Percentiles rank a stretch among this genome's conserved stretches.
Conservation (phyloP, 2,797 vertebrate genomes). For the Chlorospingus semifuscus region DNA sequence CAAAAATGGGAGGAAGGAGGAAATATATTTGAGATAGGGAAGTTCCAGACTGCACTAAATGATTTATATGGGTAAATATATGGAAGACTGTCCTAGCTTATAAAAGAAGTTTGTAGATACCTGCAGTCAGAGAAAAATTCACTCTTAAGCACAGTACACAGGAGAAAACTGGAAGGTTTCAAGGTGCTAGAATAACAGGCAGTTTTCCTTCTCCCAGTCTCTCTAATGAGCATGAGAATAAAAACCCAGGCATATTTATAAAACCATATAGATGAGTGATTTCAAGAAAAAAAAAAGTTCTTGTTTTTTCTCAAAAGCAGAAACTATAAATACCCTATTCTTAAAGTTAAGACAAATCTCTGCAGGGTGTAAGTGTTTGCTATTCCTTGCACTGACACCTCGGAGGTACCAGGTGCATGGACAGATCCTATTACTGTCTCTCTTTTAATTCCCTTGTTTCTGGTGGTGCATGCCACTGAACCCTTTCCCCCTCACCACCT, state of each 20-base stretch:
- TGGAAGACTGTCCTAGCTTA: background rate
- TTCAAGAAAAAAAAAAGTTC: background rate
- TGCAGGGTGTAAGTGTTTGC: background rate
- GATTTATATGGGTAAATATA: background rate
- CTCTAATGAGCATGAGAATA: background rate
- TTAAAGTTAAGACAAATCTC: background rate
- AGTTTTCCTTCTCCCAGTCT: background rate
- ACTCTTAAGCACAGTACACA: accelerated
- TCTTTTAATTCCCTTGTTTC: background rate
- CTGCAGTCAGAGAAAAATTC: background rate
- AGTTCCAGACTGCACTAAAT: background rate
- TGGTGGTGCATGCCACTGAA: background rate
- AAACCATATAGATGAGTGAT: background rate
- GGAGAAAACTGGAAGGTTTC: background rate
- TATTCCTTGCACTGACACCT: background rate
- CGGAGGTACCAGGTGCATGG: background rate
- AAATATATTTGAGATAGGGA: background rate
- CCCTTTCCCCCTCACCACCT: accelerated
- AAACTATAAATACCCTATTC: background rate
- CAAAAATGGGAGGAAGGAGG: background rate
- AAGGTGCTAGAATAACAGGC: background rate
- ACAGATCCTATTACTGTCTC: background rate
- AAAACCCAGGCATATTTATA: background rate
- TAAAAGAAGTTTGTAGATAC: background rate
- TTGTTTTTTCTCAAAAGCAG: background rate